Conservation (phyloP, 2,797 vertebrate species). For the Buceros bicornis region DNA sequence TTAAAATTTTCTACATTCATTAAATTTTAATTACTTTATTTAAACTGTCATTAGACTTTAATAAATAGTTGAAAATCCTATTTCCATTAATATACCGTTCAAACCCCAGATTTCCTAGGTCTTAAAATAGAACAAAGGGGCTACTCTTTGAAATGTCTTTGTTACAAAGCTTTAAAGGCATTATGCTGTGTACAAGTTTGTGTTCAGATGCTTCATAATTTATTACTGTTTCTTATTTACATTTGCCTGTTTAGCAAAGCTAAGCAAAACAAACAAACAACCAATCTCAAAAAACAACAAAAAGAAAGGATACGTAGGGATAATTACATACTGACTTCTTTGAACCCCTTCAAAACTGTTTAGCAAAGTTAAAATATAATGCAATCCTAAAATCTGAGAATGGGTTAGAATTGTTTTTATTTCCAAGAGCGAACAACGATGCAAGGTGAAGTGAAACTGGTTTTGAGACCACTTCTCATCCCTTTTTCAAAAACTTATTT, state of each 20-base stretch:
- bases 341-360: slow-evolving; percentile 12
- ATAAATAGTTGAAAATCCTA: background rate
- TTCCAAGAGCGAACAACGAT: background rate
- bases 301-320: background rate
- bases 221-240: background rate
- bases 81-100: background rate
- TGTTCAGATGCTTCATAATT: slow-evolving; percentile 2
- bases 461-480: background rate
- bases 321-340: background rate
- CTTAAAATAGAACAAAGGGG: background rate
- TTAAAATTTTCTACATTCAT: background rate
- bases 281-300: background rate
- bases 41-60: background rate
- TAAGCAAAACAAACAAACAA: background rate
- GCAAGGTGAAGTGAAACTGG: background rate
- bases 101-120: background rate
- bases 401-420: background rate
- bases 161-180: background rate
- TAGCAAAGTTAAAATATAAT: background rate
- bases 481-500: background rate
- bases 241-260: background rate
- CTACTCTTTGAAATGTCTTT: background rate
- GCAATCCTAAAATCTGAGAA: background rate
- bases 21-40: background rate
- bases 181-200: background rate